Percentiles rank a stretch among this genome's conserved stretches.
phyloP scores from a whole-genome alignment of 2,113 vertebrate genomes.

The Uropsilus gracilis region DNA sequence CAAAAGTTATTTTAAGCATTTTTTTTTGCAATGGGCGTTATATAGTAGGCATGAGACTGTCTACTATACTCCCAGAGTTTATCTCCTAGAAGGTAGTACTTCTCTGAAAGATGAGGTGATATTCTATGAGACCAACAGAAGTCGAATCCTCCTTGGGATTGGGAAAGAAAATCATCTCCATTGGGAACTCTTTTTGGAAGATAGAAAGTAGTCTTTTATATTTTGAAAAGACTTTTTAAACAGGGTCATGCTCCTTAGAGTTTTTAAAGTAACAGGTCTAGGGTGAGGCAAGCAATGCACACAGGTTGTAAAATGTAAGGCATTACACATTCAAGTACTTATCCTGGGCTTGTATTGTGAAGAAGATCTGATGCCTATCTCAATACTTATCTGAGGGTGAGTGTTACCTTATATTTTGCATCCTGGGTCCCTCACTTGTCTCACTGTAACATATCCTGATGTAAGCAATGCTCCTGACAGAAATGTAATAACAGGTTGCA shows the following conservation, averaged over 20 bases:
- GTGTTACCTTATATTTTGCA: neutral
- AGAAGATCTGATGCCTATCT: neutral
- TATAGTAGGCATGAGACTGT: too few relatives aligned
- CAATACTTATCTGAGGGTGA: neutral
- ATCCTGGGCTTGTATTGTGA: neutral
- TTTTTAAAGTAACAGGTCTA: neutral
- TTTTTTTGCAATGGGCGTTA: too few relatives aligned
- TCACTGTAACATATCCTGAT: neutral
- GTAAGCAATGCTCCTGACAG: neutral
- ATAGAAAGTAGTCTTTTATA: neutral
- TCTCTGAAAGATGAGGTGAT: neutral
- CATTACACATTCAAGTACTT: neutral
- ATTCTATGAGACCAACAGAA: neutral
- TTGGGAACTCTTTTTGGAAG: neutral
- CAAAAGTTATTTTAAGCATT: too few relatives aligned
- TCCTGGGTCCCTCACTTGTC: neutral
- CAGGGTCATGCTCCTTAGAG: neutral
- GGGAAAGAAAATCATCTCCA: neutral
- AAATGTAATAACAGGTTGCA: neutral
- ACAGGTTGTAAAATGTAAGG: neutral
- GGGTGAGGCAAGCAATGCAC: neutral
- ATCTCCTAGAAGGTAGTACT: neutral
- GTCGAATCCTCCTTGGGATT: neutral
- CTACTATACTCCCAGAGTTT: too few relatives aligned
- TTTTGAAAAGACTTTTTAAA: conserved; percentile 19